Base-by-base conservation (phyloP, 2,888 invertebrate genomes). In the Gryllus longicercus region DNA sequence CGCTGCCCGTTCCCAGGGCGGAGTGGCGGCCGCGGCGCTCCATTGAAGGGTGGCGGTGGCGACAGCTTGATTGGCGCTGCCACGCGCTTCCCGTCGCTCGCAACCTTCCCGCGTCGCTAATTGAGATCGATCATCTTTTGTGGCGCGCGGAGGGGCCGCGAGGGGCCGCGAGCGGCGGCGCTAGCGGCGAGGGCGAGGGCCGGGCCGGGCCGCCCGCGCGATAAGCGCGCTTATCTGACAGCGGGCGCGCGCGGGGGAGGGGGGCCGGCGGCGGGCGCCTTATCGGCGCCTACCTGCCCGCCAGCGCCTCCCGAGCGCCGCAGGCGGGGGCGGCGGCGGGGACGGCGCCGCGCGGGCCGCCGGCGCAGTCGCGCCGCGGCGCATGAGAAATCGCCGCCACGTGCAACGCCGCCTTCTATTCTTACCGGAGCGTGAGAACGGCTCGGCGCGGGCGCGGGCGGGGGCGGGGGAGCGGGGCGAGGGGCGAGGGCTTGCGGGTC, bases 401-500 rank as follows among this genome's bases (percentile, higher is more conserved):
- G 63, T 63, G 16, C 63, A n/a, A 18, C 63, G 63, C 1, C 16
- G 14, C 63, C 63, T 63, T 63, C 63, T 63, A 63, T 63, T 63
- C 63, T 63, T 63, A 63, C 63, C 63, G 63, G 63, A 63, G 63
- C 63, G 63, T 63, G 63, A 63, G 63, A 63, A 63, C 63, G 63
- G n/a, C 63, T 14, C 63, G 8, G 63, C 63, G 63, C 63, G 63
- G 63, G 63, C 14, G 63, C 11, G 63, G 63, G 63, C 63, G 63
- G 63, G n/a, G 51, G 2, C 1, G 1, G 51, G 12, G 14, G 16
- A 14, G 63, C 0, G 63, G 63, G 63, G 63, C 4, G 63, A n/a
- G 8, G 63, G 16, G 63, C 16, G 63, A 63, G 14, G 63, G 63
- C 16, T 16, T 16, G 63, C 2, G 63, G 16, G 63, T 14, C 3